Percentiles rank a stretch among this genome's conserved stretches.
Evolutionary conservation across 1,140 invertebrate genomes (phyloP).

Genomic region (Drosophila gunungcola): DNA sequence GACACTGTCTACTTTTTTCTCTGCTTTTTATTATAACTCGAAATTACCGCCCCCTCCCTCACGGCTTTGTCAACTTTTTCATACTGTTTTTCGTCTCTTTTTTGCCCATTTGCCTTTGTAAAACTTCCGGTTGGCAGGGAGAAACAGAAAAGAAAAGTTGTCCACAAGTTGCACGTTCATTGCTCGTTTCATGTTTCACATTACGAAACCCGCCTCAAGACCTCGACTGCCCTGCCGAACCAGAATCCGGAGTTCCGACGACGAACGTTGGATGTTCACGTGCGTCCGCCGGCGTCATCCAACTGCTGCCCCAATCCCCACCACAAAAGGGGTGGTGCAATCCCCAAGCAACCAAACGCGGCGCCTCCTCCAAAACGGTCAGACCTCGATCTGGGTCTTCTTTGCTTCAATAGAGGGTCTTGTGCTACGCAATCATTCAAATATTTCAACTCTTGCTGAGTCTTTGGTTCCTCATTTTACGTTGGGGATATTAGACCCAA

Average conservation of each 20-base stretch:
- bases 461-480: conserved; percentile 12
- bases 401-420: conserved; percentile 11
- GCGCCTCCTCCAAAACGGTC: conserved; percentile 16
- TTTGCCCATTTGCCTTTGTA: conserved; percentile 81
- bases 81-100: conserved; percentile 49
- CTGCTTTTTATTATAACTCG: conserved; percentile 64
- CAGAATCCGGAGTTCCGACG: conserved; percentile 8
- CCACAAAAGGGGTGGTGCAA: conserved; percentile 5
- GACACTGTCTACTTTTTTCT: conserved; percentile 35
- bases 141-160: conserved; percentile 60
- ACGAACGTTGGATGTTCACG: conserved; percentile 50
- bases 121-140: conserved; percentile 76
- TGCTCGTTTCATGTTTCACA: conserved; percentile 67
- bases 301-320: conserved; percentile 15
- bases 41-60: conserved; percentile 36
- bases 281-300: conserved; percentile 64
- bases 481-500: neutral
- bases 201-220: conserved; percentile 57
- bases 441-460: conserved; percentile 59
- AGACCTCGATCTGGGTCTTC: conserved; percentile 19
- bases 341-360: conserved; percentile 32
- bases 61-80: conserved; percentile 45
- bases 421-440: conserved; percentile 71
- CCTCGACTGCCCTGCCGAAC: conserved; percentile 6
- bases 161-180: conserved; percentile 58